Conservation (phyloP, 2,888 invertebrate species). For the Archips xylosteana region DNA sequence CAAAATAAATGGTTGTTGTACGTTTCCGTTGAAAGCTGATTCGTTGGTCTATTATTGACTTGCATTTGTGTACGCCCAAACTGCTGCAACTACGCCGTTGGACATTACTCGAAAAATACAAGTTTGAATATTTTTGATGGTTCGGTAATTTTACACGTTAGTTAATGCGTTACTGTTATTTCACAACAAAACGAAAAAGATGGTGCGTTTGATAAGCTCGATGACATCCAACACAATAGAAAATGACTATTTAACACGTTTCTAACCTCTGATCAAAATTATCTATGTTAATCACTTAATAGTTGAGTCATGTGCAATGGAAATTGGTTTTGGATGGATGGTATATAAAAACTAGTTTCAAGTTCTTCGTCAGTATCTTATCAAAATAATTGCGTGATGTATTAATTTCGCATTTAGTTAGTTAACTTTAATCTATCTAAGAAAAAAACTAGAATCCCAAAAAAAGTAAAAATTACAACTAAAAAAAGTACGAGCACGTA, state of each 20-base stretch:
- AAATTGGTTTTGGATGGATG: too few relatives aligned
- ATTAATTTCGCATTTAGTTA: too few relatives aligned
- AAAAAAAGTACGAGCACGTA: too few relatives aligned
- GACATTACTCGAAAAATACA: neutral
- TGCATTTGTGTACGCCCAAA: slow-evolving; percentile 7
- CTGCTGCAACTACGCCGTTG: neutral
- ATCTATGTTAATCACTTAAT: too few relatives aligned
- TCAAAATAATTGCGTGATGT: too few relatives aligned
- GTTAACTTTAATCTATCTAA: too few relatives aligned
- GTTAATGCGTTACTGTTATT: neutral
- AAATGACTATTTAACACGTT: neutral
- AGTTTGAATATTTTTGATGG: neutral
- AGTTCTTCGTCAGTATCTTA: too few relatives aligned
- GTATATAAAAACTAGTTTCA: too few relatives aligned
- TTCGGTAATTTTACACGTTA: neutral
- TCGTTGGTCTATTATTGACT: neutral
- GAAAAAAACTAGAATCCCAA: too few relatives aligned
- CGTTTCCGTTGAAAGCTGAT: slow-evolving; percentile 20
- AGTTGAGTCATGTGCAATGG: too few relatives aligned
- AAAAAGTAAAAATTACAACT: too few relatives aligned
- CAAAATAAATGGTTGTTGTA: slow-evolving; percentile 13
- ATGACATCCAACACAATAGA: neutral
- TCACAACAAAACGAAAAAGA: neutral
- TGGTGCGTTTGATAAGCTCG: neutral
- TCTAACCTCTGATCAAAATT: too few relatives aligned